These are phyloP conservation scores for Athetis lepigone DNA, from an alignment of 2,888 invertebrate genomes.

Conservation along the genomic window DNA sequence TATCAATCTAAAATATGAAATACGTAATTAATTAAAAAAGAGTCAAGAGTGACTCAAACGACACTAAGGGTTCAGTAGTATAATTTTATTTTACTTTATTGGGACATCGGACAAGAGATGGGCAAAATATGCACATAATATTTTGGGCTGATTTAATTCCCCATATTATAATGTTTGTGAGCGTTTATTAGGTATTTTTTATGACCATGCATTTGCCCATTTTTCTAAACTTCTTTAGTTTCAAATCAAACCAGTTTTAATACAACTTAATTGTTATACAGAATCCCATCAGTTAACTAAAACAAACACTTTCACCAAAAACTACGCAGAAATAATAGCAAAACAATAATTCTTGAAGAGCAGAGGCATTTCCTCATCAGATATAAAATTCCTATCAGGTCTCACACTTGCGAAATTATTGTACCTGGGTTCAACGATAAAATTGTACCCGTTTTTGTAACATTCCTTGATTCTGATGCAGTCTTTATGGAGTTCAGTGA, in stretches of 20 bases:
- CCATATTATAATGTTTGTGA: no score
- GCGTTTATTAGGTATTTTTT: no score
- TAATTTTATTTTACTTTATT: no score
- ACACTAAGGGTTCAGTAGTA: no score
- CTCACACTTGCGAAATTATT: slow-evolving; percentile 93
- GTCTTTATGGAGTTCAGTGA: slow-evolving; percentile 92
- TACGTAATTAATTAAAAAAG: neutral
- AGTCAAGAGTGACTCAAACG: no score
- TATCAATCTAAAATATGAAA: neutral
- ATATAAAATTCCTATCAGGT: slow-evolving; percentile 94
- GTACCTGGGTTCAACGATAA: slow-evolving; percentile 88
- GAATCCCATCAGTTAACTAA: neutral
- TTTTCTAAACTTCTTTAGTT: no score
- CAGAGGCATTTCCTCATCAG: slow-evolving; percentile 93
- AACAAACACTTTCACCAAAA: neutral
- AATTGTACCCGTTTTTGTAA: slow-evolving; percentile 84
- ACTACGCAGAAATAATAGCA: slow-evolving; percentile 85
- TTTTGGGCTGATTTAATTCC: no score
- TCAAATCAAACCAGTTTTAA: no score
- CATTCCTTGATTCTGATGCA: slow-evolving; percentile 89
- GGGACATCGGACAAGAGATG: no score
- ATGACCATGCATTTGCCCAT: no score
- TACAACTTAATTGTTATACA: no score
- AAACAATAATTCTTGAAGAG: slow-evolving; percentile 93
- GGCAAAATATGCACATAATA: no score